Evolutionary conservation across 2,797 vertebrate genomes (phyloP).

Genomic region (Huso huso): DNA sequence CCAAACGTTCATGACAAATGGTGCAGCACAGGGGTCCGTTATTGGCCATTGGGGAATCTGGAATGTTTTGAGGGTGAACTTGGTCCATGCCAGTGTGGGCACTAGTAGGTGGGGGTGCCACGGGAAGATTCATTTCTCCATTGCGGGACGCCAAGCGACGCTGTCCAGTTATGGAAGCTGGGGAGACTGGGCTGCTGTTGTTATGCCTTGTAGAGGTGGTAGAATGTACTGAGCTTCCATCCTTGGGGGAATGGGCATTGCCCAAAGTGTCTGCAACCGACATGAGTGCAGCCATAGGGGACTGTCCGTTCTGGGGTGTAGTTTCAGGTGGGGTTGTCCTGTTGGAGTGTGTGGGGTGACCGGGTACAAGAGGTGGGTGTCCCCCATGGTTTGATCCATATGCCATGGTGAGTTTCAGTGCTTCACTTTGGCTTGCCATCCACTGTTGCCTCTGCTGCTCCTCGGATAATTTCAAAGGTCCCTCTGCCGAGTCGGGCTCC

Average conservation of each 20-base stretch:
- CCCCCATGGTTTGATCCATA: constrained; percentile 62
- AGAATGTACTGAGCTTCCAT: constrained; percentile 83
- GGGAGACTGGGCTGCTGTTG: constrained; percentile 84
- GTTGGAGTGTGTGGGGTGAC: constrained; percentile 67
- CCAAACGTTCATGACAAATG: constrained; percentile 91
- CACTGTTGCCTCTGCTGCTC: constrained; percentile 82
- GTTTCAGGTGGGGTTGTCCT: constrained; percentile 77
- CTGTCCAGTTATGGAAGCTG: constrained; percentile 76
- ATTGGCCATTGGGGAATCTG: constrained; percentile 85
- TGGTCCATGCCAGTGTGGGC: constrained; percentile 75
- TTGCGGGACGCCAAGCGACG: constrained; percentile 80
- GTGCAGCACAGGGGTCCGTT: constrained; percentile 91
- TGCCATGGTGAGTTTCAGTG: constrained; percentile 79
- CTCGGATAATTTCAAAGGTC: constrained; percentile 63
- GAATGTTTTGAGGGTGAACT: constrained; percentile 80
- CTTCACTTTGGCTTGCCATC: constrained; percentile 79
- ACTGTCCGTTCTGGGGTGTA: constrained; percentile 78
- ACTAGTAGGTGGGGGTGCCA: constrained; percentile 62
- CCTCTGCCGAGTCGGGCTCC: constrained; percentile 74
- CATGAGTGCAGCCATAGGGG: constrained; percentile 89
- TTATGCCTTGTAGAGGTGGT: constrained; percentile 78
- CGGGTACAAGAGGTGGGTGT: constrained; percentile 60
- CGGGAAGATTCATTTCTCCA: constrained; percentile 73
- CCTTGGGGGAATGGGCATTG: constrained; percentile 81
- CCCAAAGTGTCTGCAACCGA: constrained; percentile 81